Percentiles rank a stretch among this genome's conserved stretches.
phyloP scores from a whole-genome alignment of 2,888 invertebrate genomes.

The Conomelus anceps region DNA sequence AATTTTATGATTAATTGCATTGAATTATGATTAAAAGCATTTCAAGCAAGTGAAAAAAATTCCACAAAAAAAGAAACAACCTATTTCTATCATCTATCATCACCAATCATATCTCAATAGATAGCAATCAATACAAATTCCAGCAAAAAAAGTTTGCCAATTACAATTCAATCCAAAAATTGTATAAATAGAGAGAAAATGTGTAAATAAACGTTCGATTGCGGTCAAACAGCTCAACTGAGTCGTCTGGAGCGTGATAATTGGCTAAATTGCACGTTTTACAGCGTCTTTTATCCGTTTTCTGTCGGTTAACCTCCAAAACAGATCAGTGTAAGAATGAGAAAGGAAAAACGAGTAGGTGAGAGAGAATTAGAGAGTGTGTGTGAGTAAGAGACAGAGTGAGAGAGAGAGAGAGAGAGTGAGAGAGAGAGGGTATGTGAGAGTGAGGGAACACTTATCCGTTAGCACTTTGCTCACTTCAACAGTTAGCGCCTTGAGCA shows the following conservation, averaged over 20 bases:
- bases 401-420: neutral
- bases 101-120: no score
- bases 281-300: neutral
- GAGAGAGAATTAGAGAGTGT: neutral
- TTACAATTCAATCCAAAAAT: neutral
- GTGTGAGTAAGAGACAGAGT: no score
- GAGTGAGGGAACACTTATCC: neutral
- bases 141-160: neutral
- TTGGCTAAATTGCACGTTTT: neutral
- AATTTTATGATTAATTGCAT: no score
- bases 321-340: neutral
- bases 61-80: no score
- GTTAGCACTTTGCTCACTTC: neutral
- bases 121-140: neutral
- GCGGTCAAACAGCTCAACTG: neutral
- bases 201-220: neutral
- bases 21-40: no score
- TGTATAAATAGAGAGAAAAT: neutral
- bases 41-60: no score
- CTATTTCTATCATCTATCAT: no score
- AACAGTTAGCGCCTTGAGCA: neutral
- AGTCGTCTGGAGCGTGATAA: neutral
- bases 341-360: neutral
- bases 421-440: neutral
- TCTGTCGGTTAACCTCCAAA: neutral